phyloP scores from a whole-genome alignment of 1,140 invertebrate genomes.

The Macrobrachium rosenbergii region DNA sequence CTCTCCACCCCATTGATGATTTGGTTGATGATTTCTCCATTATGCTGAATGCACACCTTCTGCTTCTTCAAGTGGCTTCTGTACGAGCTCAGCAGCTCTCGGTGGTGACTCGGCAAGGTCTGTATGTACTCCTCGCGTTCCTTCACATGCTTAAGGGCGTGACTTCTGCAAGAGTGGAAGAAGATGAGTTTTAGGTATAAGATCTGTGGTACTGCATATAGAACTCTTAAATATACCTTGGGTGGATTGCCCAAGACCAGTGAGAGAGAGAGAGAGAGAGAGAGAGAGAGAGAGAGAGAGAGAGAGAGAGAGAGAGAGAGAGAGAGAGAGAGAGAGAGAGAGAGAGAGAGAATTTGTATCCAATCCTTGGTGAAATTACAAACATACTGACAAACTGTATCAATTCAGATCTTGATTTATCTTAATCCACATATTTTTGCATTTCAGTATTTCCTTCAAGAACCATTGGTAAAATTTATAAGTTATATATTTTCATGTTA shows the following conservation, averaged over 20 bases:
- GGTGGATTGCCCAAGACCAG: background rate
- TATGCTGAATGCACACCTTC: slow-evolving; percentile 85
- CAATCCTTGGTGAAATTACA: too few relatives aligned
- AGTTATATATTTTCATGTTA: too few relatives aligned
- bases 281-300: too few relatives aligned
- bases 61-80: slow-evolving; percentile 81
- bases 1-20: slow-evolving; percentile 86
- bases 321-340: too few relatives aligned
- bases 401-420: too few relatives aligned
- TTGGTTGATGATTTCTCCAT: slow-evolving; percentile 85
- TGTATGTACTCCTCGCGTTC: slow-evolving; percentile 82
- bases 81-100: slow-evolving; percentile 82
- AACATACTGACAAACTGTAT: too few relatives aligned
- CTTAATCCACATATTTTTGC: too few relatives aligned
- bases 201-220: background rate
- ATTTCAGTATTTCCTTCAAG: too few relatives aligned
- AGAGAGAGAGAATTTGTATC: too few relatives aligned
- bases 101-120: slow-evolving; percentile 82
- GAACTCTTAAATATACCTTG: background rate
- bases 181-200: slow-evolving; percentile 20
- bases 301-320: too few relatives aligned
- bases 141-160: slow-evolving; percentile 71
- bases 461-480: too few relatives aligned
- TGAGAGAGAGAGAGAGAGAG: too few relatives aligned
- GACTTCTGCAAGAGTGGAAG: slow-evolving; percentile 68